Evolutionary conservation across 2,113 vertebrate genomes (phyloP), one percentile per base, ranked within the genome.

Genomic region (Epinephelus fuscoguttatus): DNA sequence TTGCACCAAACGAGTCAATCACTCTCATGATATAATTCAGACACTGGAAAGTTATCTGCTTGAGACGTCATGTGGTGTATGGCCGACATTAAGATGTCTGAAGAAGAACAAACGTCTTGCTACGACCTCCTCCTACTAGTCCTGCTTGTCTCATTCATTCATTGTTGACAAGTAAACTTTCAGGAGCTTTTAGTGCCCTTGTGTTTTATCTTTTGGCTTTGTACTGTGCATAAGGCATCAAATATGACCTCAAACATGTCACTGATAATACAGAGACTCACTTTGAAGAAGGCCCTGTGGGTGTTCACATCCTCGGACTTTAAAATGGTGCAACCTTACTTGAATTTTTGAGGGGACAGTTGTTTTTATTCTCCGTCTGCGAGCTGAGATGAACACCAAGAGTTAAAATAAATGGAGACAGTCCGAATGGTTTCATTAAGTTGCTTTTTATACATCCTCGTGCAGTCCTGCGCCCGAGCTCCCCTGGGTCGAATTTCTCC

Each of bases 401-500:
- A 72, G 55, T 73, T 78, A 21, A 82, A 59, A 61, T 69, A 45
- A 25, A 49, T 30, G 6, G 57, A 33, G 47, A 33, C 2, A 4
- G 19, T 61, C 50, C 17, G 47, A 69, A 62, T 13, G 9, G 13
- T 68, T 80, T 70, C 69, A 42, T 77, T 82, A 59, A 63, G 25
- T 52, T 64, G 49, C 73, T 37, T 76, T 76, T 80, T 70, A 33
- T 83, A 81, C 52, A 74, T 71, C 30, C 19, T 56, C 4, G 4
- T 59, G 61, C 49, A 21, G 52, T 52, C 60, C 14, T 37, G n/a
- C 14, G 23, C 9, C 61, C 45, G 14, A 70, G 37, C 67, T 66
- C 76, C 49, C 70, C 45, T 25, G 8, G 56, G 84, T 45, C 40
- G 8, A n/a, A 75, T 84, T 56, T 85, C 67, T 79, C 37, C 78